Evolutionary conservation across 2,113 vertebrate species (phyloP), one percentile per base, ranked within the genome.

Genomic region (Otis tarda): DNA sequence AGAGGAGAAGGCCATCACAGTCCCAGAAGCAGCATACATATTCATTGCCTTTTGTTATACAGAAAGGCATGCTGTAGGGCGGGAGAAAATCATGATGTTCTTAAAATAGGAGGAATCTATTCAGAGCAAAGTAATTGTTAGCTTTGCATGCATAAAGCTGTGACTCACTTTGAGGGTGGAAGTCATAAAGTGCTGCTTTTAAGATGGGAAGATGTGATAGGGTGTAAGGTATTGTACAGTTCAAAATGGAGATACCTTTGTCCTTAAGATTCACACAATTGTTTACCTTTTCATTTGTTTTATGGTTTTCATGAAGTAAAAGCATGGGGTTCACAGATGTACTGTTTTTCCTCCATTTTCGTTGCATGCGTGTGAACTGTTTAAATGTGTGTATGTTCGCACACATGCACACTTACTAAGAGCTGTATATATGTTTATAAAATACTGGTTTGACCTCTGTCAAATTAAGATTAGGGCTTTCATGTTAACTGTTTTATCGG

Each of bases 151-250:
- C 76, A 68, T 87, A 71, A 64, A 73, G 16, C 0, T 0, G 45
- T 96, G 95, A 96, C 76, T 97, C 90, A 93, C 49, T 94, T 92
- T 56, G 92, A 92, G 94, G 79, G 60, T 96, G 94, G 94, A 87
- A 92, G 73, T 92, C 87, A 89, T 78, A 75, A 95, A 96, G 76
- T 56, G 43, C 47, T 89, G 61, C 79, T 94, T 96, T 87, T 68
- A 28, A 90, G 73, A 86, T 68, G 43, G 76, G 63, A 90, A 83
- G 61, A 49, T 57, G 37, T 53, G 88, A 64, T 86, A 71, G 52
- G 17, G 7, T 84, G 81, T 83, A 75, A 11, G 3, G 10, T 79
- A 76, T 88, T 89, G 73, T 75, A 6, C 22, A 8, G n/a, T 87
- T 94, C 76, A 76, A 71, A 83, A 71, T 37, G 45, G 77, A 84